Percentiles rank a stretch among this genome's conserved stretches.
phyloP scores from a whole-genome alignment of 1,140 invertebrate species.

The Scaptodrosophila lebanonensis region DNA sequence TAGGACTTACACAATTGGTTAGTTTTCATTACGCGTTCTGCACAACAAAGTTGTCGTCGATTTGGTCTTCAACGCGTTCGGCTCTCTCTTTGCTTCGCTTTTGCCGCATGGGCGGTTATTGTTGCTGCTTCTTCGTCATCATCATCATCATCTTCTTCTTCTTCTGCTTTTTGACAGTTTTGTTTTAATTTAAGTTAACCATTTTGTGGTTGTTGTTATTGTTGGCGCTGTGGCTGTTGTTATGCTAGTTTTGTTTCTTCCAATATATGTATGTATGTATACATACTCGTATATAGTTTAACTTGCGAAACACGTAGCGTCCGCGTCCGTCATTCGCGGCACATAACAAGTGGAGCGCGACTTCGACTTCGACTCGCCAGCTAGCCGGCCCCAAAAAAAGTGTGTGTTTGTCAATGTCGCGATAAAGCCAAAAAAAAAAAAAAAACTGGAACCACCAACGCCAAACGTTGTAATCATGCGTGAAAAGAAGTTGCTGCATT shows the following conservation, averaged over 20 bases:
- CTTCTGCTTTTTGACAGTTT: constrained; percentile 50
- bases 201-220: constrained; percentile 4
- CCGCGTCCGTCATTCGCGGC: constrained; percentile 22
- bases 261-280: no score
- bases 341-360: constrained; percentile 69
- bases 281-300: constrained; percentile 46
- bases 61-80: not conserved
- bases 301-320: constrained; percentile 64
- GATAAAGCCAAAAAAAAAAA: constrained; percentile 45
- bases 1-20: not conserved
- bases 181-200: constrained; percentile 53
- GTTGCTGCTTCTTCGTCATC: constrained; percentile 2
- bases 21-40: constrained; percentile 29
- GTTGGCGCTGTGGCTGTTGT: constrained; percentile 21
- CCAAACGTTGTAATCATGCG: not conserved
- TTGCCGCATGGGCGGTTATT: constrained; percentile 1
- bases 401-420: constrained; percentile 71
- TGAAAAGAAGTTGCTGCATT: not conserved
- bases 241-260: constrained; percentile 18
- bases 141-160: constrained; percentile 15
- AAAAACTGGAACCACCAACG: constrained; percentile 7
- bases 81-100: constrained; percentile 5
- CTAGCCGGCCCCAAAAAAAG: constrained; percentile 41
- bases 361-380: constrained; percentile 7
- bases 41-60: no score